These are phyloP conservation scores for Stegostoma tigrinum DNA, from an alignment of 2,113 vertebrate genomes.

Conservation along the genomic window DNA sequence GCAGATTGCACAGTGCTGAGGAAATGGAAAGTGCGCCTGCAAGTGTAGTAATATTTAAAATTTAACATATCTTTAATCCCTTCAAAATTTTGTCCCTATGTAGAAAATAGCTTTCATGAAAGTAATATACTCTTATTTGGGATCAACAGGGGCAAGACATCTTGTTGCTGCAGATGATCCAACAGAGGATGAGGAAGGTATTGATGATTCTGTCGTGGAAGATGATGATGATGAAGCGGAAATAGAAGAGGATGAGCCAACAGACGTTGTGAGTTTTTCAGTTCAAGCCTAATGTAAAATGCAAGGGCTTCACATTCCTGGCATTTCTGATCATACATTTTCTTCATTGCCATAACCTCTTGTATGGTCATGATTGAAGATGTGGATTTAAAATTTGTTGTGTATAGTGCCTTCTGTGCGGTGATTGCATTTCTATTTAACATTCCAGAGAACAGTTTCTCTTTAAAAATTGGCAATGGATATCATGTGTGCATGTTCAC, in stretches of 20 bases:
- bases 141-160: constrained; percentile 49
- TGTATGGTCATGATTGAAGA: neutral
- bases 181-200: constrained; percentile 88
- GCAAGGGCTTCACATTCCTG: neutral
- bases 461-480: neutral
- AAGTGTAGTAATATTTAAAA: neutral
- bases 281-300: no score
- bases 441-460: neutral
- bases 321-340: neutral
- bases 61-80: neutral
- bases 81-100: neutral
- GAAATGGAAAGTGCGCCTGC: neutral
- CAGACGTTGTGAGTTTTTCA: constrained; percentile 72
- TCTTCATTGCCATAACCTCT: neutral
- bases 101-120: neutral
- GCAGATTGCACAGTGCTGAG: neutral
- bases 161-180: constrained; percentile 75
- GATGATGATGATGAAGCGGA: constrained; percentile 96
- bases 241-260: constrained; percentile 90
- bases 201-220: constrained; percentile 81
- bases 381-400: neutral
- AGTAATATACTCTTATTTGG: constrained; percentile 21
- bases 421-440: neutral
- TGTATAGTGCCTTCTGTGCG: neutral
- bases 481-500: no score